phyloP scores from a whole-genome alignment of 2,797 vertebrate genomes.

The Labeo calbasu region DNA sequence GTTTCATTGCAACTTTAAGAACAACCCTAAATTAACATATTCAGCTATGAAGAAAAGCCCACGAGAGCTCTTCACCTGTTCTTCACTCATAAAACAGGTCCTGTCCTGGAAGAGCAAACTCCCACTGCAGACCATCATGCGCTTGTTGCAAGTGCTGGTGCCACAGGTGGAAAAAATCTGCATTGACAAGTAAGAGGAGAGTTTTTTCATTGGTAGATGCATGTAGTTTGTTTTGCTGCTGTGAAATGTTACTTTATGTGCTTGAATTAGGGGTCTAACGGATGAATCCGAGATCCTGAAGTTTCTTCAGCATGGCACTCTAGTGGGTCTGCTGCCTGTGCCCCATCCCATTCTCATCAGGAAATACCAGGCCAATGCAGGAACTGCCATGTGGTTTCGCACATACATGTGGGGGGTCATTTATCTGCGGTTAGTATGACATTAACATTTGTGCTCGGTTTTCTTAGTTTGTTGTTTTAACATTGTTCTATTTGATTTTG shows the following conservation, averaged over 20 bases:
- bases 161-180: slow-evolving; percentile 99
- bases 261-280: slow-evolving; percentile 86
- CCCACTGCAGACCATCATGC: slow-evolving; percentile 97
- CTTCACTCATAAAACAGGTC: slow-evolving; percentile 72
- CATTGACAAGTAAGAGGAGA: slow-evolving; percentile 91
- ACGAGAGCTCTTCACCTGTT: background rate
- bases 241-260: background rate
- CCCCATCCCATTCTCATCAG: slow-evolving; percentile 98
- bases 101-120: slow-evolving; percentile 96
- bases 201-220: background rate
- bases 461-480: too few species aligned
- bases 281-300: slow-evolving; percentile 97
- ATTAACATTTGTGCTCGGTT: background rate
- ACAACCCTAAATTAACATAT: background rate
- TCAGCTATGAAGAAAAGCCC: background rate
- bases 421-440: slow-evolving; percentile 89
- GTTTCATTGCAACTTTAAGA: background rate
- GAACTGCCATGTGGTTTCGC: slow-evolving; percentile 98
- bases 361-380: slow-evolving; percentile 98
- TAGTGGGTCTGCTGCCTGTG: slow-evolving; percentile 95
- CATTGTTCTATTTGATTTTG: background rate
- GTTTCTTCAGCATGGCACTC: slow-evolving; percentile 95
- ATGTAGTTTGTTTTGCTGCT: background rate
- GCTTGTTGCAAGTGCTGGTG: slow-evolving; percentile 94
- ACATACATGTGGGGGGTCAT: slow-evolving; percentile 99